Conservation (phyloP, 2,797 vertebrate genomes). For the Poecile montanus region DNA sequence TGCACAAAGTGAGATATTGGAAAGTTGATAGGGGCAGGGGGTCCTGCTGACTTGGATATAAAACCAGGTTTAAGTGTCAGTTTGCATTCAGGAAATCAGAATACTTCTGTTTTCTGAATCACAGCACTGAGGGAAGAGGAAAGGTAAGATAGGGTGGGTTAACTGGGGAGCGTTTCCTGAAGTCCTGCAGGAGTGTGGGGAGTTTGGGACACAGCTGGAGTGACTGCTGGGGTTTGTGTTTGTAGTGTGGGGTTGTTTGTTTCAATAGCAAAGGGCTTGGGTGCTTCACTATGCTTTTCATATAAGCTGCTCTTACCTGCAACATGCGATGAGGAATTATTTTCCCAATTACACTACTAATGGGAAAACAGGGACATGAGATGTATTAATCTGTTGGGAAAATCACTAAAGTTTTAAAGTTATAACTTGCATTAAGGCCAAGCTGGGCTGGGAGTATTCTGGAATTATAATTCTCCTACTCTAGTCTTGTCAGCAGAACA, state of each 20-base stretch:
- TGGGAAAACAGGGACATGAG: background rate
- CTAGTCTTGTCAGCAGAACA: background rate
- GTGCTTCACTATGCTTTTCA: background rate
- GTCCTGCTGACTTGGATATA: slow-evolving; percentile 9
- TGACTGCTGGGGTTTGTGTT: background rate
- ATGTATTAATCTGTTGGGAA: background rate
- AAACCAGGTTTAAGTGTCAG: background rate
- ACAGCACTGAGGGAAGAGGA: background rate
- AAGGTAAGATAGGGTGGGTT: background rate
- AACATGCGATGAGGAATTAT: background rate
- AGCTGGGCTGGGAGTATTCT: background rate
- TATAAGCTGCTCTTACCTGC: background rate
- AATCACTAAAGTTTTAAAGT: background rate
- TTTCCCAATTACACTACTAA: background rate
- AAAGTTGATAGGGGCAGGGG: background rate
- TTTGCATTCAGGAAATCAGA: background rate
- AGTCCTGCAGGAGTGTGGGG: background rate
- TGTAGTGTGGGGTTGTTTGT: background rate
- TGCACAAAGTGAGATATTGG: background rate
- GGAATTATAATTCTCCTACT: background rate
- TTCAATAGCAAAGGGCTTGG: background rate
- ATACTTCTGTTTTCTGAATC: background rate
- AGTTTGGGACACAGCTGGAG: background rate
- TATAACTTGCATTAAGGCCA: background rate
- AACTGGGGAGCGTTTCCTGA: background rate